Conservation (phyloP, 2,888 invertebrate species). For the Diachrysia chrysitis region DNA sequence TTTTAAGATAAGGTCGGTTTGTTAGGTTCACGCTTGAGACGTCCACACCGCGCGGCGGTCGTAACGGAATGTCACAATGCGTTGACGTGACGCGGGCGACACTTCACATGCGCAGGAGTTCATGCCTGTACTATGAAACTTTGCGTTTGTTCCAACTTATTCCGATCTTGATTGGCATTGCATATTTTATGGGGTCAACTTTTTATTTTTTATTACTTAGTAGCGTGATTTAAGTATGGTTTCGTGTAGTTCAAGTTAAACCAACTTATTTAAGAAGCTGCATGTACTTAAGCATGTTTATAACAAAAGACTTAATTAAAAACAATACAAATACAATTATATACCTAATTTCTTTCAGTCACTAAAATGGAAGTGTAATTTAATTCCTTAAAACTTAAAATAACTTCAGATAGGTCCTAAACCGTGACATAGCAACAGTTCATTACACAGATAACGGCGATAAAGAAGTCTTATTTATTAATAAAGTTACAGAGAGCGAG, state of each 20-base stretch:
- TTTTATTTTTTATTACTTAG: neutral
- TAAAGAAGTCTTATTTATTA: neutral
- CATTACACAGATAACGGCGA: neutral
- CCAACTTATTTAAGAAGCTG: too few relatives aligned
- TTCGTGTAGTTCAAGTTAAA: too few relatives aligned
- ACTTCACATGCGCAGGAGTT: constrained; percentile 74
- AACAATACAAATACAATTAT: neutral
- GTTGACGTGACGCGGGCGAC: constrained; percentile 64
- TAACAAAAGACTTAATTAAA: neutral
- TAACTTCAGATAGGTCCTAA: neutral
- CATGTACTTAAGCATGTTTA: too few relatives aligned
- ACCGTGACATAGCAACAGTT: constrained; percentile 2
- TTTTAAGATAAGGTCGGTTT: constrained; percentile 66
- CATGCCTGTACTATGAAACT: constrained; percentile 57
- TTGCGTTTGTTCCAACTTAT: constrained; percentile 18
- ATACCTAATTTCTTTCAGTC: too few relatives aligned
- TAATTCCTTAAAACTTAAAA: too few relatives aligned
- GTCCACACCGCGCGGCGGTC: constrained; percentile 68
- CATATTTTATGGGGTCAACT: neutral
- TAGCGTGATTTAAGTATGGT: neutral
- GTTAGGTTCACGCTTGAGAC: constrained; percentile 53
- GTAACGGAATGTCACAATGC: constrained; percentile 79
- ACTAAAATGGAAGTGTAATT: too few relatives aligned
- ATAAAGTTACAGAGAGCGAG: neutral
- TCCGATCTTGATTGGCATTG: constrained; percentile 20